phyloP scores from a whole-genome alignment of 2,797 vertebrate genomes.

The Cyprinodon diabolis region DNA sequence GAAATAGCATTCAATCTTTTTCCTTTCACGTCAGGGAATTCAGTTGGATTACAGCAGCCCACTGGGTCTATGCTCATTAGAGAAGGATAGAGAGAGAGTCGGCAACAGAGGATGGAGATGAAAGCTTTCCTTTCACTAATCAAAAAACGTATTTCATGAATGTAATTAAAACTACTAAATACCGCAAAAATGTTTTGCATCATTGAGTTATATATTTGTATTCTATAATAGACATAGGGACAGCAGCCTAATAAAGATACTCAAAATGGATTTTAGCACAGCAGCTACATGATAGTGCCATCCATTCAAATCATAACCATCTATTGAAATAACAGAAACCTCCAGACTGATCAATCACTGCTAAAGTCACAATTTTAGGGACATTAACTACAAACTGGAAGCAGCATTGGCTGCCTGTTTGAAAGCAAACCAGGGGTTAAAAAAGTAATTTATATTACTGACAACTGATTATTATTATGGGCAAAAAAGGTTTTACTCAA shows the following conservation, averaged over 20 bases:
- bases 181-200: too few species aligned
- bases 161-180: not conserved
- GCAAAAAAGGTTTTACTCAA: too few species aligned
- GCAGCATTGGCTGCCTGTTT: not conserved
- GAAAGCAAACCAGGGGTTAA: not conserved
- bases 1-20: conserved; percentile 12
- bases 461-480: not conserved
- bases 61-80: conserved; percentile 5
- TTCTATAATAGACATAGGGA: too few species aligned
- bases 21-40: too few species aligned
- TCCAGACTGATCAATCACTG: not conserved
- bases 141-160: not conserved
- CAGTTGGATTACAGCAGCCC: too few species aligned
- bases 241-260: not conserved
- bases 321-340: not conserved
- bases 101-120: not conserved
- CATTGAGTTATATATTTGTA: not conserved
- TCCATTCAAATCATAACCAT: not conserved
- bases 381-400: not conserved
- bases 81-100: conserved; percentile 21
- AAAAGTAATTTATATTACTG: not conserved
- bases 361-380: not conserved
- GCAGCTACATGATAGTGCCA: not conserved
- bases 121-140: conserved; percentile 15
- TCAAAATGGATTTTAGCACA: not conserved